Evolutionary conservation across 2,888 invertebrate genomes (phyloP), one percentile per base, ranked within the genome.

Genomic region (Perithous albicinctus): DNA sequence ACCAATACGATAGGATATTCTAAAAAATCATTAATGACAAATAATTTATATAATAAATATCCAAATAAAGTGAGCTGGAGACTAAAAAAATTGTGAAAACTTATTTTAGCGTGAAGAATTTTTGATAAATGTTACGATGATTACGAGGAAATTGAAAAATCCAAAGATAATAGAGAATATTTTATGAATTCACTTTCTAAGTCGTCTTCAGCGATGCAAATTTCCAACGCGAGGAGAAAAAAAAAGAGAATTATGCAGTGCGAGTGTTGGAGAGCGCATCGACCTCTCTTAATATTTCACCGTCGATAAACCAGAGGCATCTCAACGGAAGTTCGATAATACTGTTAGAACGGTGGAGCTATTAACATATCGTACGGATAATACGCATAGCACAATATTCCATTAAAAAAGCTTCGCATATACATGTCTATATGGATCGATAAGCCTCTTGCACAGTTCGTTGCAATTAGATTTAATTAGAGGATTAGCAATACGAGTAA

Each of bases 381-480:
- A 35, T 59, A 32, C 56, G 15, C 18, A 0, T 6, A 29, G n/a
- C 15, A n/a, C 54, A 29, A 56, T 29, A 2, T 12, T 7, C 29
- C 41, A 43, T 41, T 12, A 41, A 41, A 38, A n/a, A n/a, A 61
- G 20, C 18, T 20, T 1, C 18, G 10, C 61, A 56, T n/a, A 12
- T n/a, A 29, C 63, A 5, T 18, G 63, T 32, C 63, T 41, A 38
- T 12, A 23, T 7, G 63, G 29, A 59, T 78, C 78, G 74, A 78
- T 66, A 29, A 66, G 64, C 59, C 69, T 8, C 59, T 66, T n/a
- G n/a, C 63, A 67, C 82, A 64, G 78, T 51, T 66, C 38, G 64
- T 79, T 70, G 83, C 74, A 81, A 80, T 83, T 78, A 77, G 48
- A 66, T 82, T 80, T 80, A 82, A 82, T 78, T 78, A 72, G 41